These are phyloP conservation scores for Lasius platythorax DNA, from an alignment of 2,888 invertebrate genomes.

Conservation along the genomic window DNA sequence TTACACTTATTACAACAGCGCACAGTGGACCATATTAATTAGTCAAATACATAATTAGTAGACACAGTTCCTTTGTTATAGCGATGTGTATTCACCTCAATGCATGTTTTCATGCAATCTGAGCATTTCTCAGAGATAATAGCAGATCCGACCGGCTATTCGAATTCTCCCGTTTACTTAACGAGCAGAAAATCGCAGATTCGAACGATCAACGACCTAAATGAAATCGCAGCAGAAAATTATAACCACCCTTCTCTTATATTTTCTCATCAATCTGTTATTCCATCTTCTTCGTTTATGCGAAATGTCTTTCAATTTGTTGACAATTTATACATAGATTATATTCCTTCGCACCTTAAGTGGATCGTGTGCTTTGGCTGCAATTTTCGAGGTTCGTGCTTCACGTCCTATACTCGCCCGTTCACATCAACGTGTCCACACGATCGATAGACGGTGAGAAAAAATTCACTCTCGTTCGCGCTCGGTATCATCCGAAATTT, in stretches of 20 bases:
- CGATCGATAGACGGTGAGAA: constrained; percentile 29
- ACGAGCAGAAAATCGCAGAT: constrained; percentile 73
- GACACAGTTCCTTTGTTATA: constrained; percentile 63
- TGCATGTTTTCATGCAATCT: constrained; percentile 70
- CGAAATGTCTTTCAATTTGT: neutral
- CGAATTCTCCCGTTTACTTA: constrained; percentile 73
- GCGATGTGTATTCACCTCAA: constrained; percentile 68
- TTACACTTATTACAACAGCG: neutral
- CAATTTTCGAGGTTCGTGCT: constrained; percentile 31
- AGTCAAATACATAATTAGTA: constrained; percentile 67
- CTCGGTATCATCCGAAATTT: constrained; percentile 15
- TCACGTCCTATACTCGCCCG: neutral
- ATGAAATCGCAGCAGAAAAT: constrained; percentile 6
- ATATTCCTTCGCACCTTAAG: neutral
- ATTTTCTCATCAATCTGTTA: neutral
- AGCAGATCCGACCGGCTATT: constrained; percentile 53
- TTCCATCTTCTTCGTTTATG: neutral
- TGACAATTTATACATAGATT: neutral
- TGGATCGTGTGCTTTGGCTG: neutral
- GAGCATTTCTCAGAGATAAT: constrained; percentile 65
- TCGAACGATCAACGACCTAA: constrained; percentile 61
- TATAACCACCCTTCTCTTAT: neutral
- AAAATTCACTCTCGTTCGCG: constrained; percentile 23
- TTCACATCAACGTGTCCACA: neutral
- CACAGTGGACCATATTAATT: constrained; percentile 59